Base-by-base conservation (phyloP, 2,888 invertebrate genomes). In the Leptothorax acervorum region DNA sequence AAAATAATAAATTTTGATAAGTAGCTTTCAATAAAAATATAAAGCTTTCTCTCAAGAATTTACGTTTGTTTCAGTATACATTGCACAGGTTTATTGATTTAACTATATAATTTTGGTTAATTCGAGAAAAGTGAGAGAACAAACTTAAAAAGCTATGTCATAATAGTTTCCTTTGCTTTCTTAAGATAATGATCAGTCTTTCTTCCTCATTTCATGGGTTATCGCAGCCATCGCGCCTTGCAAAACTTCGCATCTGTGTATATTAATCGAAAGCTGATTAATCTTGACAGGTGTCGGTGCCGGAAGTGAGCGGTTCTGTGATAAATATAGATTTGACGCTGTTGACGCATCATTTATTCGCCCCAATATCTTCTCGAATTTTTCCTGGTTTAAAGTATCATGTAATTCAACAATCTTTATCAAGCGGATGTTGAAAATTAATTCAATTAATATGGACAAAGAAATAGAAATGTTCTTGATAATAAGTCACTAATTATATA, bases 251-350 rank as follows among this genome's bases (percentile, higher is more conserved):
- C 84, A 82, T 86, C 74, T 84, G 65, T 62, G 75, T 81, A 65
- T 83, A 86, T 85, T 89, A 88, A 88, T 89, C 83, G 83, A 84
- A 63, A 76, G 86, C 79, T 84, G 84, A 88, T 87, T 85, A 85
- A 88, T 88, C 83, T 83, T 71, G 83, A 86, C 71, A 81, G 83
- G 68, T 83, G 78, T 57, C 82, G 48, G 31, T 70, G 63, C 48
- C 65, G 71, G 79, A 79, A 85, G 71, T 60, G 78, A 83, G 65
- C 68, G 74, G 86, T 89, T 85, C 73, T 82, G 31, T 82, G 82
- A 85, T 87, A 83, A 84, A 84, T 84, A 73, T 48, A 39, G 45
- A 35, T 82, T 85, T 87, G 87, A 84, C 81, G 51, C 66, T 28
- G 78, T 85, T 87, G 87, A 84, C 81, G 51, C 66, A 63, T 78